Base-by-base conservation (phyloP, 2,888 invertebrate genomes). In the Parnassius smintheus region DNA sequence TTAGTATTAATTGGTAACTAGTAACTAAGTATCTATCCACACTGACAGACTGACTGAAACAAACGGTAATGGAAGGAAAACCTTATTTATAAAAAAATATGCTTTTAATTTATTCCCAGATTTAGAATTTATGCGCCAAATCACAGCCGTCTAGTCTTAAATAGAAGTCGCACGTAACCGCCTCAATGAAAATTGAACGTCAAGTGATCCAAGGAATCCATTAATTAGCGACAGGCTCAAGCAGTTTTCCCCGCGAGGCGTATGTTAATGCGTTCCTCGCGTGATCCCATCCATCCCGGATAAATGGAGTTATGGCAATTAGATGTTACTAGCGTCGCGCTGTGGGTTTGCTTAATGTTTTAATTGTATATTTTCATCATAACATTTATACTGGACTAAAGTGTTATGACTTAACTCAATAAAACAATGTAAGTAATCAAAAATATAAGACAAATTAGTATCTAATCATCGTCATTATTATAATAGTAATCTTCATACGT, bases 201-300 rank as follows among this genome's bases (percentile, higher is more conserved):
- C 46, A 52, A 56, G 53, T 60, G 59, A 56, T 59, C 53, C 51
- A 52, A 42, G n/a, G 22, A 22, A 42, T 59, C 49, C 56, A 73
- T 77, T 78, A 81, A 82, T 83, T 78, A 80, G 73, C 70, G 71
- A 69, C 77, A 74, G 73, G 68, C 71, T 71, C 77, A 75, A 81
- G 80, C 82, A 81, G 73, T 77, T 75, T 71, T 71, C 72, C 70
- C 68, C 69, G 70, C 58, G 64, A 35, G 45, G 64, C 61, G 66
- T 75, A 74, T 76, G 78, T 75, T 84, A 83, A 84, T 83, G 83
- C 75, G 76, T 76, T 77, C 75, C 71, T 83, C 75, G 83, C 83
- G 81, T 84, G 83, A 61, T 66, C 51, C 70, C 70, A 66, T 64
- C 67, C 66, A 68, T 59, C 51, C 48, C 52, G 56, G 53, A 56